Base-by-base conservation (phyloP, 2,888 invertebrate species). In the Alloplasta piceator region DNA sequence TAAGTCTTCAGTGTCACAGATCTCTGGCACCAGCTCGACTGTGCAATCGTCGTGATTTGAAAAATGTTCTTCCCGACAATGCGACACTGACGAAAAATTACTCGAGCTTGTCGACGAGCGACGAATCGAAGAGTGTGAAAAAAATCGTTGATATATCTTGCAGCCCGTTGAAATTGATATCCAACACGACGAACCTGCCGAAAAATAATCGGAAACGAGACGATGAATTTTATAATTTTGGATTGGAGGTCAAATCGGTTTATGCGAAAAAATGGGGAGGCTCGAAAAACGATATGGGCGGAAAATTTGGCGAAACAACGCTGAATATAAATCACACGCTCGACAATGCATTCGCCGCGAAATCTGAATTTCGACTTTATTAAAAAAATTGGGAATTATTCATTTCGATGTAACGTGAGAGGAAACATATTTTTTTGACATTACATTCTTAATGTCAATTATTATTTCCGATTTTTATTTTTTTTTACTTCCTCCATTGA, bases 1-100 rank as follows among this genome's bases (percentile, higher is more conserved):
- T 83, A 55, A 83, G 73, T 72, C 83, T 82, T 5, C 82, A 80
- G 43, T 83, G 83, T 41, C 80, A 82, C 67, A 77, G 63, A 80
- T 73, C 48, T 39, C 14, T 73, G 58, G 80, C 71, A 61, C 83
- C 83, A 1, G 67, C 75, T 1, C 70, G 82, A 43, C 12, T 82
- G 26, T 76, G 75, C 79, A 75, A 61, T 70, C 74, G 80, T 26
- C 67, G 67, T 43, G 80, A 80, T 48, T 58, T 50, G 0, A 71
- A 50, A n/a, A 70, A 70, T 26, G 52, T 60, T 16, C 41, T 68
- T n/a, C 52, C 64, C 5, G 55, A 38, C n/a, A 55, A 58, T 12
- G 9, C 39, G 46, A 60, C 10, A 7, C 38, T 56, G 12, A 61
- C 12, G 9, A 10, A 14, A 10, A 60, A 38, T 70, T 60, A 41